Percentiles rank a stretch among this genome's conserved stretches.
phyloP scores from a whole-genome alignment of 92 coral and sea anemone species.

The Plumapathes pennacea region DNA sequence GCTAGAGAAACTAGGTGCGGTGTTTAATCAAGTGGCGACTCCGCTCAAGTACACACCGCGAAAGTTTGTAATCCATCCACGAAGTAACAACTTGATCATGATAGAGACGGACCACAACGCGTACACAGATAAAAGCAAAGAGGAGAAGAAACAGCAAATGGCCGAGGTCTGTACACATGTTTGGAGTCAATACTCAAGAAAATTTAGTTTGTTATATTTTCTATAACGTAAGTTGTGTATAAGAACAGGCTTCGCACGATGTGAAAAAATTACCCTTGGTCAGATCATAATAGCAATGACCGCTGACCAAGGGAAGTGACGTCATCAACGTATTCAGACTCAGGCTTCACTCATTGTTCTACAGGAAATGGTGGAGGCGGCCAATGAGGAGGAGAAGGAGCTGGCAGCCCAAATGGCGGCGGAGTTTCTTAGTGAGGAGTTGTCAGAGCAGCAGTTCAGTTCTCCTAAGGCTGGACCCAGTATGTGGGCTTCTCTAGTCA shows the following conservation, averaged over 20 bases:
- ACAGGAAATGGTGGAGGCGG: constrained; percentile 98
- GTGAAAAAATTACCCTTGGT: not conserved
- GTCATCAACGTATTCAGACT: no score
- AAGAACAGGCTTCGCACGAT: no score
- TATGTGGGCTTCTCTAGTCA: constrained; percentile 92
- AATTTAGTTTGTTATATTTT: not conserved
- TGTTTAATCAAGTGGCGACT: constrained; percentile 96
- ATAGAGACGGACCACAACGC: constrained; percentile 96
- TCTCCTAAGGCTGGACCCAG: constrained; percentile 91
- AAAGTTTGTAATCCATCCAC: constrained; percentile 90
- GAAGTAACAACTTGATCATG: constrained; percentile 83
- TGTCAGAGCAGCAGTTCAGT: constrained; percentile 96
- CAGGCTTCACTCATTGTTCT: no score
- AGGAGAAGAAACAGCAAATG: constrained; percentile 89
- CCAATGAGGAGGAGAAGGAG: constrained; percentile 90
- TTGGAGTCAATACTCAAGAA: no score
- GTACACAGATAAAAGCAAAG: constrained; percentile 75
- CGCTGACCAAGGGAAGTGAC: no score
- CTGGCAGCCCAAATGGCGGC: constrained; percentile 97
- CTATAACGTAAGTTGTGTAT: no score
- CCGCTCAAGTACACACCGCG: constrained; percentile 92
- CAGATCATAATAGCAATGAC: no score
- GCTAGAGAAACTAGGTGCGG: constrained; percentile 95
- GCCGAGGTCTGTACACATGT: constrained; percentile 84
- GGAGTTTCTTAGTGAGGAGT: constrained; percentile 86